Percentiles rank a stretch among this genome's conserved stretches.
phyloP scores from a whole-genome alignment of 2,888 invertebrate species.

The Ichneumon xanthorius region DNA sequence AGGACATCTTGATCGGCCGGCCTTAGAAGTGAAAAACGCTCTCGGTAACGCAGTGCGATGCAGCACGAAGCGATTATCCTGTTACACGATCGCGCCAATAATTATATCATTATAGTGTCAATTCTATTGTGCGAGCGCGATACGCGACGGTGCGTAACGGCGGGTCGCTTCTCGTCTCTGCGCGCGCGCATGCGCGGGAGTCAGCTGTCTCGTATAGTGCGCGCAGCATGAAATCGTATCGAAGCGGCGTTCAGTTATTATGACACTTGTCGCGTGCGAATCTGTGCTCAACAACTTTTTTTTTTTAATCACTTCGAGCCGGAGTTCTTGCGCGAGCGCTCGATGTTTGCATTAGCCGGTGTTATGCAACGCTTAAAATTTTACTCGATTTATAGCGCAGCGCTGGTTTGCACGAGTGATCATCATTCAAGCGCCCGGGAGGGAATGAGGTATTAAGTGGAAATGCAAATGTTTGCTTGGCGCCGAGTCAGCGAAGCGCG shows the following conservation, averaged over 20 bases:
- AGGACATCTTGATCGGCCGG: conserved; percentile 29
- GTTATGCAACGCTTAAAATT: conserved; percentile 5
- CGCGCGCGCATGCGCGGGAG: background rate
- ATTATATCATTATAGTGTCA: conserved; percentile 23
- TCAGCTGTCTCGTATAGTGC: background rate
- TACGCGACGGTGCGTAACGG: no score
- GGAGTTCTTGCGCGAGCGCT: background rate
- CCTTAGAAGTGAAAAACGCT: conserved; percentile 25
- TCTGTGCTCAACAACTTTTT: conserved; percentile 50
- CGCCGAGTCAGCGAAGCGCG: conserved; percentile 46
- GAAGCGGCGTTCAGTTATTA: conserved; percentile 38
- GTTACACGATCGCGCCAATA: conserved; percentile 24
- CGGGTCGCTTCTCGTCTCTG: background rate
- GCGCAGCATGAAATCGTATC: background rate
- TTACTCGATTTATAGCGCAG: conserved; percentile 3
- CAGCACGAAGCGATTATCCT: conserved; percentile 18
- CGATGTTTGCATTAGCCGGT: conserved; percentile 3
- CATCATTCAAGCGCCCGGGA: background rate
- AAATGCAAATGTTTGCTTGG: conserved; percentile 62
- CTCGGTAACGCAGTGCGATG: conserved; percentile 40
- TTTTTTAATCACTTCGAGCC: conserved; percentile 15
- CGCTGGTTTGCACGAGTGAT: background rate
- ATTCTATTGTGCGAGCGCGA: conserved; percentile 12
- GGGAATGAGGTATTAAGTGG: conserved; percentile 38
- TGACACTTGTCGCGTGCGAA: conserved; percentile 63